Base-by-base conservation (phyloP, 1,140 invertebrate genomes). In the Samia ricini region DNA sequence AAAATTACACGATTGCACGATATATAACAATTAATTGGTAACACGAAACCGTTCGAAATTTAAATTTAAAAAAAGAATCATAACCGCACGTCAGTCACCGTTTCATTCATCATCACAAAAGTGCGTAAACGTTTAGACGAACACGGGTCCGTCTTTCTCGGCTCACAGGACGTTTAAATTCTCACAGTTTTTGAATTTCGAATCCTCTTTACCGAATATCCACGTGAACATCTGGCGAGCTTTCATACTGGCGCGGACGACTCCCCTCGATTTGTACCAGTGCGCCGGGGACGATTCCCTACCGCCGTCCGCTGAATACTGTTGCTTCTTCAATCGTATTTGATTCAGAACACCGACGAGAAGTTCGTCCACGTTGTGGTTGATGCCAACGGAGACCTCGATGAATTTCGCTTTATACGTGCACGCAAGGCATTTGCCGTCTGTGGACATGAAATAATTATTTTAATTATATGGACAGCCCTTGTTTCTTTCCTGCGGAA, bases 141-240 rank as follows among this genome's bases (percentile, higher is more conserved):
- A 90, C 79, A 90, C 88, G 23, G 85, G 88, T 64, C 84, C 85
- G 64, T 88, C 85, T 56, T 71, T 81, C 49, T 89, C 85, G 64
- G 82, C 83, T 93, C 94, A 96, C 72, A 97, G 92, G 70, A 96
- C 95, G 77, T 97, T 94, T 42, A 97, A 91, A 75, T 97, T 97
- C 91, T 97, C 96, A 91, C 96, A 97, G 87, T 97, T 96, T 88
- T 97, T 97, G 88, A 97, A 96, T 88, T 97, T 97, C 49, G 95
- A 94, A 87, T 97, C 96, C 81, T 97, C 96, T 77, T 97, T 97
- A 49, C 96, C 96, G 81, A 97, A 95, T 20, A 97, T 93, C 95
- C 96, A 97, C 10, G 96, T 97, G 61, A 97, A 92, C 94, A 97
- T 96, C 85, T 97, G 96, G 49, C 96, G 91, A 0, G 96, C 96